Percentiles rank a stretch among this genome's conserved stretches.
Evolutionary conservation across 2,113 vertebrate genomes (phyloP).

Genomic region (Thunnus thynnus): DNA sequence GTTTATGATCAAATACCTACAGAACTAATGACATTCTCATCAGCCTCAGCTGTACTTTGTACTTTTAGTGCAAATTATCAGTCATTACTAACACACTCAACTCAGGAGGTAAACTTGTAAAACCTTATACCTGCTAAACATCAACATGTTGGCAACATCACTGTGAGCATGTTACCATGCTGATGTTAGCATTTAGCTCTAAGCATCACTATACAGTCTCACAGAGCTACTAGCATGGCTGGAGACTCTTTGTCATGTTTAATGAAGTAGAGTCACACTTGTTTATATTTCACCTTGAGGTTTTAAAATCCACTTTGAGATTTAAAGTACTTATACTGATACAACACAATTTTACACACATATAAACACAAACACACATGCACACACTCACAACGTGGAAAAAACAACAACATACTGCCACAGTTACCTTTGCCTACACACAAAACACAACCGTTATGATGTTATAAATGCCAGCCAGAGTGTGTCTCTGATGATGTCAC

Average conservation of each 20-base stretch:
- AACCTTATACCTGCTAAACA: no score
- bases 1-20: no score
- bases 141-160: no score
- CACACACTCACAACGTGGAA: neutral
- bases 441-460: constrained; percentile 13
- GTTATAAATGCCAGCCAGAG: constrained; percentile 48
- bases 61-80: no score
- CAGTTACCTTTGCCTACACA: neutral
- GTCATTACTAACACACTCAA: no score
- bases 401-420: neutral
- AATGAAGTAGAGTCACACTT: neutral
- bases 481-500: constrained; percentile 55
- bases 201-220: neutral
- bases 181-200: neutral
- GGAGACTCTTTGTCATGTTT: constrained; percentile 4
- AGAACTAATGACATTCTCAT: no score
- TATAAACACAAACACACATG: neutral
- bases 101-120: no score
- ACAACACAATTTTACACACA: neutral
- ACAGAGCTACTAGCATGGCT: neutral
- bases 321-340: constrained; percentile 13
- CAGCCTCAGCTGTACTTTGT: no score
- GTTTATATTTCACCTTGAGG: constrained; percentile 39
- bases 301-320: constrained; percentile 41
- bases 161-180: neutral